These are phyloP conservation scores for Sciaenops ocellatus DNA, from an alignment of 2,797 vertebrate genomes.

Conservation along the genomic window DNA sequence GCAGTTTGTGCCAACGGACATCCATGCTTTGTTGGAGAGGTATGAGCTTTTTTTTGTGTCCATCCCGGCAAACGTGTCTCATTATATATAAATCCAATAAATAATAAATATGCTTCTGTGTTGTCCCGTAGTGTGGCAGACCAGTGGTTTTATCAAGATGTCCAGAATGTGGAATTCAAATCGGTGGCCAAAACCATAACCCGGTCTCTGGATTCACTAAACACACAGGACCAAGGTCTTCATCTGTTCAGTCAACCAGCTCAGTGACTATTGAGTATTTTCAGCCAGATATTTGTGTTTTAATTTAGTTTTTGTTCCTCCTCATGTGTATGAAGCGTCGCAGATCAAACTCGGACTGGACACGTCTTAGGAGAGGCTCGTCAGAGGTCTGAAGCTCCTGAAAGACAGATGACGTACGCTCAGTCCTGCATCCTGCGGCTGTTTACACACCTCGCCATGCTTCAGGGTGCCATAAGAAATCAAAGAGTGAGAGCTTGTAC, in stretches of 20 bases:
- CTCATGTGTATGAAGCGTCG: neutral
- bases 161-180: slow-evolving; percentile 54
- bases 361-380: slow-evolving; percentile 76
- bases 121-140: slow-evolving; percentile 76
- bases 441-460: slow-evolving; percentile 81
- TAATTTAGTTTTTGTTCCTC: neutral
- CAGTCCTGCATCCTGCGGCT: slow-evolving; percentile 79
- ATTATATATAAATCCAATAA: too few species aligned
- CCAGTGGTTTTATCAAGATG: slow-evolving; percentile 47
- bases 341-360: slow-evolving; percentile 73
- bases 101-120: neutral
- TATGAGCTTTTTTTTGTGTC: slow-evolving; percentile 33
- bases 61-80: neutral
- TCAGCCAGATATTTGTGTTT: neutral
- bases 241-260: neutral
- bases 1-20: slow-evolving; percentile 79
- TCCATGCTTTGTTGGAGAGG: slow-evolving; percentile 68
- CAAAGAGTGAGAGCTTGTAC: slow-evolving; percentile 58
- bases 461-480: slow-evolving; percentile 72
- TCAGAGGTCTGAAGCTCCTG: slow-evolving; percentile 77
- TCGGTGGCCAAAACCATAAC: slow-evolving; percentile 54
- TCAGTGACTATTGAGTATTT: neutral
- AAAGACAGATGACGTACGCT: slow-evolving; percentile 67
- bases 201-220: slow-evolving; percentile 69
- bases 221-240: slow-evolving; percentile 15